These are phyloP conservation scores for Campylorhamphus procurvoides DNA, from an alignment of 2,113 vertebrate genomes.

Conservation along the genomic window DNA sequence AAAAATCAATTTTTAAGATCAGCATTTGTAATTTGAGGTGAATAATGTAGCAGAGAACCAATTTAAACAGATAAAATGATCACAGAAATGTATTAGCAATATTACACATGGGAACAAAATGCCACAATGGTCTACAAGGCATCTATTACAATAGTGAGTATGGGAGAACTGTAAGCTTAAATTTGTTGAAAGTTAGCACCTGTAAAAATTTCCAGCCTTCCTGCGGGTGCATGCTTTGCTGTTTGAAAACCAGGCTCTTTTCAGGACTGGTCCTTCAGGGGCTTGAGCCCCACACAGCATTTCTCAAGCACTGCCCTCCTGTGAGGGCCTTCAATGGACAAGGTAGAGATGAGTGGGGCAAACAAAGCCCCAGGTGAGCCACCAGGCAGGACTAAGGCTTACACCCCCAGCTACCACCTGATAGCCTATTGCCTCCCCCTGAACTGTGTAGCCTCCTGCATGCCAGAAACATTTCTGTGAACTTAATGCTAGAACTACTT, in stretches of 20 bases:
- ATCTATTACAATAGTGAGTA: neutral
- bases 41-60: neutral
- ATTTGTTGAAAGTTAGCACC: neutral
- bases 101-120: neutral
- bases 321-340: neutral
- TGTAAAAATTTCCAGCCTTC: neutral
- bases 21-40: neutral
- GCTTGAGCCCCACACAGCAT: neutral
- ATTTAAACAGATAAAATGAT: neutral
- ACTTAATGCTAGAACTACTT: neutral
- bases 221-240: neutral
- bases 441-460: neutral
- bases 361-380: neutral
- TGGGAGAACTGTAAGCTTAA: neutral
- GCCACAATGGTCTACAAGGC: neutral
- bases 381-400: neutral
- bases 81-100: neutral
- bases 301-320: neutral
- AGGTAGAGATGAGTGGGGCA: neutral
- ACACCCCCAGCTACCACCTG: rapidly evolving
- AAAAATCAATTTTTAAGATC: neutral
- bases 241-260: neutral
- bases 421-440: rapidly evolving
- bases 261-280: neutral
- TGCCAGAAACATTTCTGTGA: neutral